A percentile compares a stretch with the other conserved stretches of the same genome.
Evolutionary conservation across 2,888 invertebrate species (phyloP).

Genomic region (Clistopyga incitator): DNA sequence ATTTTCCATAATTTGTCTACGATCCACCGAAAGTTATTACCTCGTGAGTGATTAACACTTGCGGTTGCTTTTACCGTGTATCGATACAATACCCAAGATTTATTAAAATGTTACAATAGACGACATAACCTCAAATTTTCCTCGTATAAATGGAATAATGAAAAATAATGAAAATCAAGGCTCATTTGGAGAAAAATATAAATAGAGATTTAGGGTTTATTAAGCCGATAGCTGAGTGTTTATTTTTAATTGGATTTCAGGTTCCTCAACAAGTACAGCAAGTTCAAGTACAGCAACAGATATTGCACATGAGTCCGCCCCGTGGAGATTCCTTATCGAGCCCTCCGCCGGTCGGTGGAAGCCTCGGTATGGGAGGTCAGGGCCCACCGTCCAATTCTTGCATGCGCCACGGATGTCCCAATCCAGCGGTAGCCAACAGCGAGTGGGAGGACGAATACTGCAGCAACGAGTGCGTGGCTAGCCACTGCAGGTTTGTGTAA

Average conservation of each 20-base stretch:
- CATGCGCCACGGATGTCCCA: conserved; percentile 95
- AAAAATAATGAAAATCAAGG: not conserved
- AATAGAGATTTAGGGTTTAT: not conserved
- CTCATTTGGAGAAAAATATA: not conserved
- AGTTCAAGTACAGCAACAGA: conserved; percentile 81
- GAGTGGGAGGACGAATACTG: conserved; percentile 99
- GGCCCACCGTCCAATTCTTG: conserved; percentile 85
- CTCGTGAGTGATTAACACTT: conserved; percentile 65
- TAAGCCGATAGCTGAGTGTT: not conserved
- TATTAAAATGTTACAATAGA: not conserved
- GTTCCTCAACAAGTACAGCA: conserved; percentile 79
- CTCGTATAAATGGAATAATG: too few relatives aligned
- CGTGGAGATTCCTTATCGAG: conserved; percentile 79
- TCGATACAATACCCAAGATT: not conserved
- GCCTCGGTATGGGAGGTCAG: conserved; percentile 77
- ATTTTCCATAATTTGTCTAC: conserved; percentile 67
- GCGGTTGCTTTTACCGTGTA: not conserved
- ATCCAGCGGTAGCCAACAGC: conserved; percentile 94
- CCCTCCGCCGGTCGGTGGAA: conserved; percentile 78
- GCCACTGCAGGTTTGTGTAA: conserved; percentile 92
- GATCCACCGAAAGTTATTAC: conserved; percentile 65
- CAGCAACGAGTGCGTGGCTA: conserved; percentile 98
- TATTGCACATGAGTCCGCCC: conserved; percentile 82
- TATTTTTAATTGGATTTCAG: conserved; percentile 61
- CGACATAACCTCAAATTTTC: conserved; percentile 57